These are phyloP conservation scores for Lasioglossum figueresi DNA, from an alignment of 2,888 invertebrate genomes.

Conservation along the genomic window DNA sequence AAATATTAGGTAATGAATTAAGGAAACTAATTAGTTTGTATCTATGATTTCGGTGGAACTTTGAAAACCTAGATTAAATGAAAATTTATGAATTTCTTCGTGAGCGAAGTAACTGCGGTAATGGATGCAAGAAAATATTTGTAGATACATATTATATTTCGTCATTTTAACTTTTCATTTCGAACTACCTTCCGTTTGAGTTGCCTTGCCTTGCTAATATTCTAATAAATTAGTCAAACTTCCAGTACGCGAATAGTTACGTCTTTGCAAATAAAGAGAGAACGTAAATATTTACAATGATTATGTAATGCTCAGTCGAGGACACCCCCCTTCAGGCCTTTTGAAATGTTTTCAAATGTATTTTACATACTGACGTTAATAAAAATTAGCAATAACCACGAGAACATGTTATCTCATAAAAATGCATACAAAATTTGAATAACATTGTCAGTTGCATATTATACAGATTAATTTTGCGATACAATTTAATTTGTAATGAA, in stretches of 20 bases:
- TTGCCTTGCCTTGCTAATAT: background rate
- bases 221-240: background rate
- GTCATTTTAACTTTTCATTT: background rate
- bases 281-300: conserved; percentile 5
- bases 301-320: background rate
- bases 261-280: background rate
- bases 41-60: no score
- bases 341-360: background rate
- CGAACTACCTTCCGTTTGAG: background rate
- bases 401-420: background rate
- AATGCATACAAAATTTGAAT: background rate
- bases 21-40: background rate
- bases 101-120: background rate
- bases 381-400: background rate
- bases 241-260: background rate
- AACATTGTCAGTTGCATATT: no score
- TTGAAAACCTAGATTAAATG: no score
- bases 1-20: background rate
- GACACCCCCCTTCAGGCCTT: no score
- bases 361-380: background rate
- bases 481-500: background rate
- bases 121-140: background rate
- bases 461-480: background rate
- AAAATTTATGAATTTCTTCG: background rate
- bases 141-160: background rate